Evolutionary conservation across 2,113 vertebrate genomes (phyloP), one percentile per base, ranked within the genome.

Genomic region (Rhinoderma darwinii): DNA sequence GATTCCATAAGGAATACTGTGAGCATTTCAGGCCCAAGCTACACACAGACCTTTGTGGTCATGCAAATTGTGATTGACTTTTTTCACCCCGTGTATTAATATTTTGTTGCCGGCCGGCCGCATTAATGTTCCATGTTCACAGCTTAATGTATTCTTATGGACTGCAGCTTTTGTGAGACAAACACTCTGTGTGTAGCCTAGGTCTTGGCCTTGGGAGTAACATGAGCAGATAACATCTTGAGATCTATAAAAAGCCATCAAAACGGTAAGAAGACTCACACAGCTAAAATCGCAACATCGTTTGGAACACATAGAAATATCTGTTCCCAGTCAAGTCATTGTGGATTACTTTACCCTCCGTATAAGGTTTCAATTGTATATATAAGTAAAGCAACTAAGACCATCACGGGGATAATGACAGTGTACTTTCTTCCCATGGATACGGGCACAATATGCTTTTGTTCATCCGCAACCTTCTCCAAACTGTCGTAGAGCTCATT

Each of bases 361-460:
- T n/a, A 20, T 43, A 74, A 43, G 20, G 25, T 74, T 73, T 39
- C 39, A 74, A 41, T 74, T 41, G 12, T 43, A 25, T 74, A 22
- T 43, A 54, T 22, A 7, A 32, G 37, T 50, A 54, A 78, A 20
- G 50, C 20, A n/a, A 78, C 32, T 59, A 56, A 20, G 30, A 22
- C 32, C 11, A 78, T 78, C 20, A 59, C 51, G 12, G 32, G 39
- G 41, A 44, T 66, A 82, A 63, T 41, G 51, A 66, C n/a, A 22
- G 39, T 22, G 22, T 25, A 27, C 41, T 47, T 7, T 39, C 59
- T 47, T 68, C n/a, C 61, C 27, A 32, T 30, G 15, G 61, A 50
- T n/a, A 50, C 41, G 11, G 61, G 66, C 61, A 82, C 61, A 82
- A 44, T 56, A 43, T 32, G 79, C 54, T 66, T 61, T 82, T 82